phyloP scores from a whole-genome alignment of 1,140 invertebrate species.

The Gryon sp. region DNA sequence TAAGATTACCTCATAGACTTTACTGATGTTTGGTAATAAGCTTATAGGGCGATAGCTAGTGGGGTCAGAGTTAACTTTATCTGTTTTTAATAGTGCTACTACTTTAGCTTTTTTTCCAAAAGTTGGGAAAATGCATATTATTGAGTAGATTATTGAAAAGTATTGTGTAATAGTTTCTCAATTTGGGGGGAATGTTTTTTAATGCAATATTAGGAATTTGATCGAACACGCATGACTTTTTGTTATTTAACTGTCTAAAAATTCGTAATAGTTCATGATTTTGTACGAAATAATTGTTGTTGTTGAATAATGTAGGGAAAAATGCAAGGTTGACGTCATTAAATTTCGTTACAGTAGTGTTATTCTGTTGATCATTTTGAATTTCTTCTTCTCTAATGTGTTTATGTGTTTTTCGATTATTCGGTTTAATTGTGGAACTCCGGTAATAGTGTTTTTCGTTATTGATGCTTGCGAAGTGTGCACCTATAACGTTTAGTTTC shows the following conservation, averaged over 20 bases:
- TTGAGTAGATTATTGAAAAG: conserved; percentile 39
- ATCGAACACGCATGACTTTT: conserved; percentile 23
- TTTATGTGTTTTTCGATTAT: too few species aligned
- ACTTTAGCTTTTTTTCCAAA: conserved; percentile 16
- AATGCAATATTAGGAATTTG: conserved; percentile 15
- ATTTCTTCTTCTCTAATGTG: background rate
- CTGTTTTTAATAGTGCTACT: too few species aligned
- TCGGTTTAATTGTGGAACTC: too few species aligned
- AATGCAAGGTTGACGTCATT: background rate
- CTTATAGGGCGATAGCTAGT: too few species aligned
- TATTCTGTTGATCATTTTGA: background rate
- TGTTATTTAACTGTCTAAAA: conserved; percentile 24
- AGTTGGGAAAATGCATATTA: too few species aligned
- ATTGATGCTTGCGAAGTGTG: too few species aligned
- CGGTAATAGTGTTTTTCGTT: too few species aligned
- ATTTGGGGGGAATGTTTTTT: background rate
- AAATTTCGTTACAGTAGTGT: background rate
- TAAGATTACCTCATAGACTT: too few species aligned
- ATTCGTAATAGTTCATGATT: background rate
- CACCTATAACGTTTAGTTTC: too few species aligned
- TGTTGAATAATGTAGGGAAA: background rate
- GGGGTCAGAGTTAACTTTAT: too few species aligned
- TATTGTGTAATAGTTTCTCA: conserved; percentile 9
- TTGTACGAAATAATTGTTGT: background rate
- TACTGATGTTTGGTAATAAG: too few species aligned